Evolutionary conservation across 2,113 vertebrate species (phyloP).

Genomic region (Lycocorax pyrrhopterus): DNA sequence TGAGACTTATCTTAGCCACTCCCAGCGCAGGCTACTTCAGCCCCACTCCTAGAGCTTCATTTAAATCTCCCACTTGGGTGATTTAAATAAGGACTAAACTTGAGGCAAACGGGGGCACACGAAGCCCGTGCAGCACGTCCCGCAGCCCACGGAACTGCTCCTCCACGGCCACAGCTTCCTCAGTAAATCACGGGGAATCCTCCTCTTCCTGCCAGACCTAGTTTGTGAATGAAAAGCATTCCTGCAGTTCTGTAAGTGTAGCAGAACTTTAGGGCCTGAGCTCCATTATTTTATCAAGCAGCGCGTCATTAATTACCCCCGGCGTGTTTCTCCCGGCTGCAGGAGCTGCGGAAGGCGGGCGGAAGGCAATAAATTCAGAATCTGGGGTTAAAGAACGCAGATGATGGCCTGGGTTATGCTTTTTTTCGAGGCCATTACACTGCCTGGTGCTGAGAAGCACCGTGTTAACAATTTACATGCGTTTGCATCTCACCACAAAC

Average conservation of each 20-base stretch:
- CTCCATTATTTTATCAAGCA: not conserved
- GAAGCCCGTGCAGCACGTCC: not conserved
- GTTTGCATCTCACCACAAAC: slow-evolving; percentile 2
- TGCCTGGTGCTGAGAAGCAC: not conserved
- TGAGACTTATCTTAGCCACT: not conserved
- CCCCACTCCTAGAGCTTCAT: not conserved
- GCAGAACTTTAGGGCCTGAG: not conserved
- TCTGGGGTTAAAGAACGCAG: not conserved
- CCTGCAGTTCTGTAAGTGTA: not conserved
- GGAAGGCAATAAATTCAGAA: not conserved
- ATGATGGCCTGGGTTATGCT: not conserved
- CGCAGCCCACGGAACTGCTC: not conserved
- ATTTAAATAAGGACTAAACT: not conserved
- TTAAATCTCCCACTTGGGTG: not conserved
- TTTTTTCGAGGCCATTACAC: not conserved
- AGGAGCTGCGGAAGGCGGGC: not conserved
- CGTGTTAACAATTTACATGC: not conserved
- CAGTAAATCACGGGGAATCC: not conserved
- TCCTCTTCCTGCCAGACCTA: not conserved
- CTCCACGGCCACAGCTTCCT: not conserved
- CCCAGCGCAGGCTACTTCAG: not conserved
- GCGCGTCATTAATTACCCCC: not conserved
- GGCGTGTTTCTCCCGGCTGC: not conserved
- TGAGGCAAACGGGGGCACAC: accelerated
- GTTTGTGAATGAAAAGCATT: not conserved